Conservation (phyloP, 2,888 invertebrate genomes). For the Scaptomyza caliginosa region DNA sequence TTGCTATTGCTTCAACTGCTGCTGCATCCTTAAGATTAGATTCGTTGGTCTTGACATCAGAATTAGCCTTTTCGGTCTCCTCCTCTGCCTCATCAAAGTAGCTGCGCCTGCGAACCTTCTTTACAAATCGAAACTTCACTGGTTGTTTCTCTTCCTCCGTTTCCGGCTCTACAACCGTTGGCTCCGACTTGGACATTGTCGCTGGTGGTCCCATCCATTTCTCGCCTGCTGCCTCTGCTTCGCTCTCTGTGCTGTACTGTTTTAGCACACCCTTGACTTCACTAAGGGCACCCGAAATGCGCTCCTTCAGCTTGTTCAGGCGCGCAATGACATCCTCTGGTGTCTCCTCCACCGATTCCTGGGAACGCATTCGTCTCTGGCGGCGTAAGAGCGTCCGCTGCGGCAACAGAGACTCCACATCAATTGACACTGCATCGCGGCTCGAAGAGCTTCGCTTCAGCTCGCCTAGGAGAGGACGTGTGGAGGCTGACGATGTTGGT, state of each 20-base stretch:
- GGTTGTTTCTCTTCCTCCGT: constrained; percentile 9
- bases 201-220: constrained; percentile 36
- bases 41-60: background rate
- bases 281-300: constrained; percentile 81
- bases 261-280: constrained; percentile 83
- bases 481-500: constrained; percentile 13
- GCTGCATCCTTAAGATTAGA: background rate
- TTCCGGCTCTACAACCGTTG: constrained; percentile 1
- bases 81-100: constrained; percentile 78
- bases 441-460: constrained; percentile 53
- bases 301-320: constrained; percentile 81
- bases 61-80: constrained; percentile 35
- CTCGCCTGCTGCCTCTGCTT: constrained; percentile 57
- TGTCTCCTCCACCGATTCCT: constrained; percentile 70
- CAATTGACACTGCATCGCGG: constrained; percentile 53
- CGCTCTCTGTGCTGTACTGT: constrained; percentile 81
- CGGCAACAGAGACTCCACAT: constrained; percentile 64
- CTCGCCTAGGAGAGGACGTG: constrained; percentile 55
- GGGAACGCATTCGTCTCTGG: constrained; percentile 74
- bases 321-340: constrained; percentile 80
- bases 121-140: constrained; percentile 81
- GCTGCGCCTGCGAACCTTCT: constrained; percentile 80
- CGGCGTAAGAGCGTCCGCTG: constrained; percentile 75
- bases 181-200: background rate
- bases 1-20: background rate